Percentiles rank a stretch among this genome's conserved stretches.
Conservation (phyloP, 1,140 invertebrate genomes). For the Monomorium pharaonis region DNA sequence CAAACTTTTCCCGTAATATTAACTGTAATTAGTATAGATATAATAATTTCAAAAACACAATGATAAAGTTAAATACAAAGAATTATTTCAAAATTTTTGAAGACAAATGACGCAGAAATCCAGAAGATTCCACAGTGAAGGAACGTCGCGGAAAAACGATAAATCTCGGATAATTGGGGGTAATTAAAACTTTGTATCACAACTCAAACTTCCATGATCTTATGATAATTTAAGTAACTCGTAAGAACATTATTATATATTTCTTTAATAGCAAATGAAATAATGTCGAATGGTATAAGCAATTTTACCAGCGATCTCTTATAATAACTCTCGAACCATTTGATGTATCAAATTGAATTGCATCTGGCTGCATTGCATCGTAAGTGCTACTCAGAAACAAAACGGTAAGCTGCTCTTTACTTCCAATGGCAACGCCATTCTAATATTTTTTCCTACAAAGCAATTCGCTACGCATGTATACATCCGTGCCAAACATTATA, state of each 20-base stretch:
- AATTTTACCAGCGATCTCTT: neutral
- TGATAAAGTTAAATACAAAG: neutral
- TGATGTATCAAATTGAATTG: conserved; percentile 17
- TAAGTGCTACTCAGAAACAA: conserved; percentile 38
- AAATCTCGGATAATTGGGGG: neutral
- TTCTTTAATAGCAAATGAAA: neutral
- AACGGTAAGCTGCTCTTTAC: neutral
- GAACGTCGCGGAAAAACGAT: too few relatives aligned
- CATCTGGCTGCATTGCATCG: neutral
- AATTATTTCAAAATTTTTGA: neutral
- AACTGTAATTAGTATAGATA: neutral
- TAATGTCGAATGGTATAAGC: neutral
- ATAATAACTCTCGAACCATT: neutral
- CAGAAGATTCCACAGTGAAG: too few relatives aligned
- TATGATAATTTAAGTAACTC: neutral
- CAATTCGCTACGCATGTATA: neutral
- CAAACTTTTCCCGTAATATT: neutral
- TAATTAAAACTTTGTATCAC: neutral
- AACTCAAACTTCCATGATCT: neutral
- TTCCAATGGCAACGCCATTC: neutral
- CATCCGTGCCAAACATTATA: neutral
- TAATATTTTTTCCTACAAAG: neutral
- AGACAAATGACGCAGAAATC: neutral
- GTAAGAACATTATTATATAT: neutral
- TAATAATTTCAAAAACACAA: neutral